These are phyloP conservation scores for Fopius arisanus DNA, from an alignment of 1,140 invertebrate species.

Conservation along the genomic window DNA sequence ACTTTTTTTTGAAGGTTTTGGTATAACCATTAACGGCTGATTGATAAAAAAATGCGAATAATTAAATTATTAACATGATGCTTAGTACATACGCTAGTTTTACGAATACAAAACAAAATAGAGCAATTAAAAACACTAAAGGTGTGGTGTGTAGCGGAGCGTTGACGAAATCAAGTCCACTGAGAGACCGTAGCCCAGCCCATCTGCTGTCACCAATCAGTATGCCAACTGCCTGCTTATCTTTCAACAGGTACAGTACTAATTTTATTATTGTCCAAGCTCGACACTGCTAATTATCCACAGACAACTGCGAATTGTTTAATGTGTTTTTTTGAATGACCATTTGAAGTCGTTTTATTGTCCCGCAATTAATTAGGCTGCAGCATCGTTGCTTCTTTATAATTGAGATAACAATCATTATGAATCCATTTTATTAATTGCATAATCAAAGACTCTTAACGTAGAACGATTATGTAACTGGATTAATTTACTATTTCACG, in stretches of 20 bases:
- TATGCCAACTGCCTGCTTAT: conserved; percentile 74
- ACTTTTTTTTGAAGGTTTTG: too few species aligned
- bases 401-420: background rate
- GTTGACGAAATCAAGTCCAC: conserved; percentile 65
- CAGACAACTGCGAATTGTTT: background rate
- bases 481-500: too few species aligned
- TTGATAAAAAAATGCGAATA: too few species aligned
- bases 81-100: too few species aligned
- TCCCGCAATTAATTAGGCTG: background rate
- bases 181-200: conserved; percentile 65
- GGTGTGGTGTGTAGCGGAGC: conserved; percentile 56
- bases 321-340: background rate
- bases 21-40: too few species aligned
- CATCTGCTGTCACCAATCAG: conserved; percentile 77
- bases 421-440: too few species aligned
- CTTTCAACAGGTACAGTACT: conserved; percentile 75
- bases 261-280: conserved; percentile 29
- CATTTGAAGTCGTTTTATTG: background rate
- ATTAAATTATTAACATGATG: too few species aligned
- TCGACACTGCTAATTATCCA: background rate
- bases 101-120: background rate
- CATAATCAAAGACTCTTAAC: too few species aligned
- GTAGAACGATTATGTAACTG: too few species aligned
- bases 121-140: conserved; percentile 34
- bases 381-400: background rate